phyloP scores from a whole-genome alignment of 2,888 invertebrate genomes.

The Chloroclystis v-ata region DNA sequence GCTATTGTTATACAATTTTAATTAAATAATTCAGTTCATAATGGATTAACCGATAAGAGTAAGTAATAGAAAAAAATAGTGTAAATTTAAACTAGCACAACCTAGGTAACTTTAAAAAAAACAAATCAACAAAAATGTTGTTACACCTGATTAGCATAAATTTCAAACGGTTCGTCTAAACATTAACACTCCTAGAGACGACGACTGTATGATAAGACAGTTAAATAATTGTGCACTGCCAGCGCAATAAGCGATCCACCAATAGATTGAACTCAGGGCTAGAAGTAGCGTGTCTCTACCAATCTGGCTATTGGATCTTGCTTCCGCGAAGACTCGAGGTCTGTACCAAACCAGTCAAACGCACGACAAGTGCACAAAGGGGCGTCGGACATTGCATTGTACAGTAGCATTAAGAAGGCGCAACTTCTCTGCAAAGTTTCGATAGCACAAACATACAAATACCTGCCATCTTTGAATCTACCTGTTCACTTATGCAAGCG shows the following conservation, averaged over 20 bases:
- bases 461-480: constrained; percentile 44
- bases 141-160: too few species aligned
- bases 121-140: too few species aligned
- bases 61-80: too few species aligned
- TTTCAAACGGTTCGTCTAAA: constrained; percentile 12
- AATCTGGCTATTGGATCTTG: constrained; percentile 56
- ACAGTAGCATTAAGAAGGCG: constrained; percentile 50
- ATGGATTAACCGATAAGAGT: too few species aligned
- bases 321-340: constrained; percentile 59
- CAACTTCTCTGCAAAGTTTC: constrained; percentile 40
- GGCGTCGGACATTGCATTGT: constrained; percentile 53
- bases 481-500: constrained; percentile 53
- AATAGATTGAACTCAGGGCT: constrained; percentile 53
- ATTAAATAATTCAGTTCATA: too few species aligned
- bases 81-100: too few species aligned
- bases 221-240: constrained; percentile 38
- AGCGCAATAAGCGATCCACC: constrained; percentile 58
- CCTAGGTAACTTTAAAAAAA: too few species aligned
- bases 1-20: too few species aligned
- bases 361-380: constrained; percentile 63
- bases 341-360: constrained; percentile 57
- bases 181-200: constrained; percentile 22
- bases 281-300: constrained; percentile 45
- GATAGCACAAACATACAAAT: constrained; percentile 41
- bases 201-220: constrained; percentile 29